phyloP scores from a whole-genome alignment of 2,113 vertebrate species.

The Trematocara nigrifrons region DNA sequence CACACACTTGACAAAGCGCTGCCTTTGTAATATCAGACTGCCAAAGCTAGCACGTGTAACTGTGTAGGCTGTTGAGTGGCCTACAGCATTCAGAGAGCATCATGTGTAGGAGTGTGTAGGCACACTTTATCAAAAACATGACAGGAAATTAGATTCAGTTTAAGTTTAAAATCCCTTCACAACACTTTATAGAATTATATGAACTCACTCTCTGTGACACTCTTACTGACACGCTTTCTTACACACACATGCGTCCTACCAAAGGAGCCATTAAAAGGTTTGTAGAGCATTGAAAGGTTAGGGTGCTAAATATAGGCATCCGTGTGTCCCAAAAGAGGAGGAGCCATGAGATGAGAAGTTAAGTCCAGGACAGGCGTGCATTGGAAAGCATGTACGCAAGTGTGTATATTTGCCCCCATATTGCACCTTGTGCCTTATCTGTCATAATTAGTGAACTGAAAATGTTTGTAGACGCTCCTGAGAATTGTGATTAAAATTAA shows the following conservation, averaged over 20 bases:
- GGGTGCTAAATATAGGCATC: slow-evolving; percentile 54
- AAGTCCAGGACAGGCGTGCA: background rate
- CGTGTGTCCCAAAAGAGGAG: slow-evolving; percentile 38
- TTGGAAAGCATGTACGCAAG: background rate
- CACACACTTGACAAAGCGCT: background rate
- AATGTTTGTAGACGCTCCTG: background rate
- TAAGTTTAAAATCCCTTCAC: background rate
- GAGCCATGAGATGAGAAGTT: slow-evolving; percentile 21
- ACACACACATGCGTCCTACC: background rate
- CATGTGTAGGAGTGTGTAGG: background rate
- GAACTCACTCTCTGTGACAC: background rate
- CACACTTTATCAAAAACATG: background rate
- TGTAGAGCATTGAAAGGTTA: slow-evolving; percentile 59
- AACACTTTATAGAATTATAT: background rate
- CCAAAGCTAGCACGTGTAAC: background rate
- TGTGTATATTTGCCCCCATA: background rate
- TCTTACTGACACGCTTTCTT: background rate
- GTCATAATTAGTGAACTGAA: background rate
- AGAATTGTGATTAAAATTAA: background rate
- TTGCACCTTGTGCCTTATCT: background rate
- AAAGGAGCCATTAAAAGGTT: slow-evolving; percentile 11
- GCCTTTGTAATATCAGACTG: background rate
- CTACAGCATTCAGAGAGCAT: background rate
- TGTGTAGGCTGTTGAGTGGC: background rate
- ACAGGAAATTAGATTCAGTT: background rate